Conservation (phyloP, 2,113 vertebrate genomes). For the Illadopsis cleaveri region DNA sequence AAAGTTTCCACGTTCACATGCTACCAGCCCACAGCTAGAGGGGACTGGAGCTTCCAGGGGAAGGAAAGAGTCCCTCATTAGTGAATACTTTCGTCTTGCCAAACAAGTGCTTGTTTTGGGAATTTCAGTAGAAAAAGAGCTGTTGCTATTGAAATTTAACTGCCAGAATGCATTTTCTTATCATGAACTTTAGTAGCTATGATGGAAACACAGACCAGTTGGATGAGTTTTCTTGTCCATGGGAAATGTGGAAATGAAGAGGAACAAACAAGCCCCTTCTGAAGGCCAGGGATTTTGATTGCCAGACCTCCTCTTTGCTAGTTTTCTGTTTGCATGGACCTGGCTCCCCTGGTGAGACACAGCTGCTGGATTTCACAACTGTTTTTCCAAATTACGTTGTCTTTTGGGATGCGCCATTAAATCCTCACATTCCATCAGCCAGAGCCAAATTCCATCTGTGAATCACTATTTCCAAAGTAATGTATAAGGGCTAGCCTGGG, state of each 20-base stretch:
- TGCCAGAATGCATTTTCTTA: not conserved
- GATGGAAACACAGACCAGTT: not conserved
- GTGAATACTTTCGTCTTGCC: not conserved
- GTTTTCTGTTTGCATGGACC: not conserved
- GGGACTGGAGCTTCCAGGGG: not conserved
- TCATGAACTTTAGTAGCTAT: not conserved
- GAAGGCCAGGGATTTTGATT: not conserved
- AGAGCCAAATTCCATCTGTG: not conserved
- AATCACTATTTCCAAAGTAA: not conserved
- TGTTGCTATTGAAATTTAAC: not conserved
- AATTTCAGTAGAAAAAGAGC: not conserved
- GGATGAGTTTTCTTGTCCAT: not conserved
- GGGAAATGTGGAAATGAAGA: not conserved
- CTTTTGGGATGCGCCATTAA: not conserved
- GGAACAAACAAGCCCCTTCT: not conserved
- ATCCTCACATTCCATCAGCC: not conserved
- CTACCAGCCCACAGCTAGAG: not conserved
- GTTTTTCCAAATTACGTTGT: not conserved
- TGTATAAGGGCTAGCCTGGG: not conserved
- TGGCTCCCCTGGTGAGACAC: not conserved
- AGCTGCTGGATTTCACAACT: constrained; percentile 15
- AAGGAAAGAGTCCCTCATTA: not conserved
- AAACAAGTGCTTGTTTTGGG: not conserved
- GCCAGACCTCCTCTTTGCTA: not conserved
- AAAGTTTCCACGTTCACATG: not conserved